A percentile compares a stretch with the other conserved stretches of the same genome.
These are phyloP conservation scores for Ectemnius lituratus DNA, from an alignment of 2,888 invertebrate genomes.

Conservation along the genomic window DNA sequence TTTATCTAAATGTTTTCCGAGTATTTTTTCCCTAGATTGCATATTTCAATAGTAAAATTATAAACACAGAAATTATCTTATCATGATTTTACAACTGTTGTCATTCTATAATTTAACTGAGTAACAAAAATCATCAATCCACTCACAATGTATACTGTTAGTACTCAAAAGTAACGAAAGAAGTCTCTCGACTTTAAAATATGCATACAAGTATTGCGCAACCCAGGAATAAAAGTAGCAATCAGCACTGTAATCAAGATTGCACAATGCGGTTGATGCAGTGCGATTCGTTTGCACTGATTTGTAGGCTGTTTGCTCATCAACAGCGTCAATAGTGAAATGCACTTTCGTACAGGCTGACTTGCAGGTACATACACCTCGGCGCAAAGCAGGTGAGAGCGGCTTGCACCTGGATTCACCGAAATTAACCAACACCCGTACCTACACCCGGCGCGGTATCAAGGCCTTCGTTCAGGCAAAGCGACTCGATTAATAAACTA, in stretches of 20 bases:
- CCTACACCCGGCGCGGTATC: conserved; percentile 23
- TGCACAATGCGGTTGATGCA: conserved; percentile 32
- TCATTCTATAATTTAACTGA: too few relatives aligned
- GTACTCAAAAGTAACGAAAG: not conserved
- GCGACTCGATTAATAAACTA: conserved; percentile 36
- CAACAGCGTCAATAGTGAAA: conserved; percentile 51
- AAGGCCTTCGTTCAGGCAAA: conserved; percentile 21
- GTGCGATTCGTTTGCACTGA: conserved; percentile 45
- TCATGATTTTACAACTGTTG: too few relatives aligned
- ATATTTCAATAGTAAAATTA: not conserved
- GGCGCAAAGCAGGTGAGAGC: conserved; percentile 59
- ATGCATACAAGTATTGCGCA: not conserved
- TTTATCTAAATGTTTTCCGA: too few relatives aligned
- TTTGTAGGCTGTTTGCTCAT: conserved; percentile 49
- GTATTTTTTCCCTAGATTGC: too few relatives aligned
- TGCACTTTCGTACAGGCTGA: conserved; percentile 56
- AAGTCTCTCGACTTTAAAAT: not conserved
- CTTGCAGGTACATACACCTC: conserved; percentile 52
- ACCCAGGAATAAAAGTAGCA: conserved; percentile 1
- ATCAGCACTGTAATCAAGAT: conserved; percentile 26
- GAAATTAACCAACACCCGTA: conserved; percentile 50
- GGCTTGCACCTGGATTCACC: conserved; percentile 55
- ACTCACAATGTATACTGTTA: too few relatives aligned
- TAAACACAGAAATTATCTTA: too few relatives aligned
- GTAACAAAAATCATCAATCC: too few relatives aligned